Conservation (phyloP, 1,140 invertebrate genomes). For the Heliconius melpomene region DNA sequence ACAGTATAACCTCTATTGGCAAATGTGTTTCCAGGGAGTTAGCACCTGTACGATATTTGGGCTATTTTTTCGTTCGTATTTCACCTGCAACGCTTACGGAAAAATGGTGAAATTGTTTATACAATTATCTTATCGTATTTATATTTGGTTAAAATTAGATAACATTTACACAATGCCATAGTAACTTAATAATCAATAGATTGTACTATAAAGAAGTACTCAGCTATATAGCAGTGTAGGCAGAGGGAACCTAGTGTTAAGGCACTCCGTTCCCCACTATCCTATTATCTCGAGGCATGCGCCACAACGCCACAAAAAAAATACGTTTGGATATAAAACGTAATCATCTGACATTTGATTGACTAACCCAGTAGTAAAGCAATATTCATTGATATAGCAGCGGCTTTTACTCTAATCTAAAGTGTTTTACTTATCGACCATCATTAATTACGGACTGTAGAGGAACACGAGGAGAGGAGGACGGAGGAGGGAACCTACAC, state of each 20-base stretch:
- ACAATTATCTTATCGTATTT: not conserved
- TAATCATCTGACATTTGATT: slow-evolving; percentile 51
- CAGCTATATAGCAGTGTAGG: too few species aligned
- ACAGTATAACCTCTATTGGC: slow-evolving; percentile 42
- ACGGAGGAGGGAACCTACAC: not conserved
- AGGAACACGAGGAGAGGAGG: not conserved
- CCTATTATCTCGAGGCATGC: too few species aligned
- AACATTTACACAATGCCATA: not conserved
- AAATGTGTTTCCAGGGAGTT: slow-evolving; percentile 36
- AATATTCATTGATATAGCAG: slow-evolving; percentile 54
- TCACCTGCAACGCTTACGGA: not conserved
- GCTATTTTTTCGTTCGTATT: slow-evolving; percentile 17
- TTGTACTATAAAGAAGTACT: too few species aligned
- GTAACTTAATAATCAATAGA: too few species aligned
- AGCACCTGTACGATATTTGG: slow-evolving; percentile 13
- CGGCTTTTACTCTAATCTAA: slow-evolving; percentile 71
- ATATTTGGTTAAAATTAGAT: not conserved
- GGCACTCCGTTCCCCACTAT: too few species aligned
- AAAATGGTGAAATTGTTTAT: slow-evolving; percentile 22
- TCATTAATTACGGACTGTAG: not conserved
- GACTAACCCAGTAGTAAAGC: slow-evolving; percentile 53
- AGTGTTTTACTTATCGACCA: slow-evolving; percentile 70
- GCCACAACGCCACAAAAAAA: not conserved
- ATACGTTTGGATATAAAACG: not conserved
- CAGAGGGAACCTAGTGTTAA: too few species aligned